Evolutionary conservation across 2,113 vertebrate genomes (phyloP).

Genomic region (Neolamprologus sp.): DNA sequence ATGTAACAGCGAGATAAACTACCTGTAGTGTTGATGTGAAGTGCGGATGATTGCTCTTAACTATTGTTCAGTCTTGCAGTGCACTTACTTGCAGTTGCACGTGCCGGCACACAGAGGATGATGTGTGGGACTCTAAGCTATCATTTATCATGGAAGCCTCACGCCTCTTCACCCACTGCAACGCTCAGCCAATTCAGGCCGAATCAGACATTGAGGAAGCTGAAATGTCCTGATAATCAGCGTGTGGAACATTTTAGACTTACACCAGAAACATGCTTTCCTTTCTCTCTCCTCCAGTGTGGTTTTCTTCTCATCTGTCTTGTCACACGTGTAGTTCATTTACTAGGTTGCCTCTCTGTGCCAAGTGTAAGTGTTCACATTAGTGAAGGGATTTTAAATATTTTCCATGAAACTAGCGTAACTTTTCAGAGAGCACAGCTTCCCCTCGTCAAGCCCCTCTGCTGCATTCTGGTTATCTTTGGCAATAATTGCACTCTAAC

Average conservation of each 20-base stretch:
- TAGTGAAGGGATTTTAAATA: not conserved
- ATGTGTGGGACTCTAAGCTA: slow-evolving; percentile 43
- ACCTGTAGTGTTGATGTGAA: slow-evolving; percentile 16
- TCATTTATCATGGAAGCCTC: slow-evolving; percentile 42
- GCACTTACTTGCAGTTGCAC: slow-evolving; percentile 36
- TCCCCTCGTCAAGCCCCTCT: not conserved
- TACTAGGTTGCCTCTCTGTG: not conserved
- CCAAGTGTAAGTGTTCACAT: not conserved
- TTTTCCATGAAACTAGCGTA: not conserved
- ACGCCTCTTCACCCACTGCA: slow-evolving; percentile 35
- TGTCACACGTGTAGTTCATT: not conserved
- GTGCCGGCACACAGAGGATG: slow-evolving; percentile 43
- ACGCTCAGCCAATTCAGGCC: not conserved
- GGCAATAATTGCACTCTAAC: slow-evolving; percentile 3
- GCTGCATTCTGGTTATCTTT: slow-evolving; percentile 23
- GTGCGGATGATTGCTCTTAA: not conserved
- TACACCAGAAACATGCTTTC: not conserved
- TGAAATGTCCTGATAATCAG: not conserved
- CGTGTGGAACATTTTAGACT: not conserved
- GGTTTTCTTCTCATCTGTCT: not conserved
- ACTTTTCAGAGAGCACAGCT: not conserved
- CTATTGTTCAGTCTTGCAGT: not conserved
- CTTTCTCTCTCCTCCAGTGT: not conserved
- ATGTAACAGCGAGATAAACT: slow-evolving; percentile 39
- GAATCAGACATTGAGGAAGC: not conserved